phyloP scores from a whole-genome alignment of 92 coral and sea anemone genomes.

The Galaxea fascicularis region DNA sequence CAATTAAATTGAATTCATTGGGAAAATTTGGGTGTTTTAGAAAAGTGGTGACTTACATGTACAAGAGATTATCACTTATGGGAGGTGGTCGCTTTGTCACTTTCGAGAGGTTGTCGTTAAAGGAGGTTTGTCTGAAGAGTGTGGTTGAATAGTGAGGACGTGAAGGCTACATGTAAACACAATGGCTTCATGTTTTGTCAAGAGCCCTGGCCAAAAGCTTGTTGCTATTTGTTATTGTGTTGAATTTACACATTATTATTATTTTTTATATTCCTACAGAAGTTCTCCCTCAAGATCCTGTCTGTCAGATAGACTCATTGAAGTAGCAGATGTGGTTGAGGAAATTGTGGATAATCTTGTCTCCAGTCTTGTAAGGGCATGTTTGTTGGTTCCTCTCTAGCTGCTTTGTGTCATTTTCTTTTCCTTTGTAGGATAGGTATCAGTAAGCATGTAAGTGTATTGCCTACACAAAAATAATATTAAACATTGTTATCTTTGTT shows the following conservation, averaged over 20 bases:
- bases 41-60: too few relatives aligned
- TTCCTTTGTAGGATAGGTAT: too few relatives aligned
- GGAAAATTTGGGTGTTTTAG: too few relatives aligned
- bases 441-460: too few relatives aligned
- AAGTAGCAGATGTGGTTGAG: slow-evolving; percentile 21
- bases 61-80: too few relatives aligned
- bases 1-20: too few relatives aligned
- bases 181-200: too few relatives aligned
- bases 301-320: slow-evolving; percentile 17
- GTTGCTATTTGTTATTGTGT: not conserved
- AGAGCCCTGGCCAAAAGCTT: not conserved
- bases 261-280: not conserved
- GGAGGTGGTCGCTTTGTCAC: too few relatives aligned
- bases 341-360: slow-evolving; percentile 39
- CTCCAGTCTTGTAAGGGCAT: slow-evolving; percentile 25
- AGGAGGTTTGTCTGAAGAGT: too few relatives aligned
- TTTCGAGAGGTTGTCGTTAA: too few relatives aligned
- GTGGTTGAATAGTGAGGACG: too few relatives aligned
- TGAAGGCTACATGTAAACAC: too few relatives aligned
- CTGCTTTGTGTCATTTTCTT: not conserved
- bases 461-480: not conserved
- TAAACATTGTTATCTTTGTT: not conserved
- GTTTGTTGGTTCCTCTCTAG: not conserved
- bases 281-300: not conserved
- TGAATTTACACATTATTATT: not conserved